These are phyloP conservation scores for Amphibalanus amphitrite DNA, from an alignment of 1,140 invertebrate species.

Conservation along the genomic window DNA sequence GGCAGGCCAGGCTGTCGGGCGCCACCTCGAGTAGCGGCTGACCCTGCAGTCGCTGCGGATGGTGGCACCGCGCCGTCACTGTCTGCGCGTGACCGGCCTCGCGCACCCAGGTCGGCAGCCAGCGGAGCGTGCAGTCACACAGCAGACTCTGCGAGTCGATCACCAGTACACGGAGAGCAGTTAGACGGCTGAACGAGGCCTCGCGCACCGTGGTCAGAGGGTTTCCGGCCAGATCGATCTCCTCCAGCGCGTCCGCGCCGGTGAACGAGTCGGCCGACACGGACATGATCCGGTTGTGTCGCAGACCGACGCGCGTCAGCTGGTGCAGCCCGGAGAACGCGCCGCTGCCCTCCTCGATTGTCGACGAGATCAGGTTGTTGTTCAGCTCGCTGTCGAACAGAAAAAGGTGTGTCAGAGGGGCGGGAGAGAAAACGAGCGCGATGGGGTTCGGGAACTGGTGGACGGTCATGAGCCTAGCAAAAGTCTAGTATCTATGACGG, in stretches of 20 bases:
- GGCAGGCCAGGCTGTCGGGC: conserved; percentile 13
- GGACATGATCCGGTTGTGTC: conserved; percentile 25
- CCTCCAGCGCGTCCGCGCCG: conserved; percentile 33
- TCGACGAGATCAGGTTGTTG: conserved; percentile 71
- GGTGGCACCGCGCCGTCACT: conserved; percentile 45
- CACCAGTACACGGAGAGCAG: conserved; percentile 41
- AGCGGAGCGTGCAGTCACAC: conserved; percentile 64
- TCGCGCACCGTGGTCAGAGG: conserved; percentile 45
- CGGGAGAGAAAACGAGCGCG: no score
- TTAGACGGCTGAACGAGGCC: conserved; percentile 49
- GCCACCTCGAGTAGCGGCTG: conserved; percentile 31
- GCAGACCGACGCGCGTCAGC: conserved; percentile 49
- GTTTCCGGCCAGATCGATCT: conserved; percentile 67
- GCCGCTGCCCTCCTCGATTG: conserved; percentile 66
- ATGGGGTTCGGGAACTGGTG: no score
- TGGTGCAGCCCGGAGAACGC: conserved; percentile 56
- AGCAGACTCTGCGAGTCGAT: conserved; percentile 54
- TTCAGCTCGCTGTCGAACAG: conserved; percentile 37
- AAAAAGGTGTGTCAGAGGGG: conserved; percentile 4
- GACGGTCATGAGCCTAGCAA: no score
- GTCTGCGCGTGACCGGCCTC: conserved; percentile 30
- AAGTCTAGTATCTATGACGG: no score
- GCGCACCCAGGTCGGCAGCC: conserved; percentile 56
- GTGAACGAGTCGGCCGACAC: conserved; percentile 13
- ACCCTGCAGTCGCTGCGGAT: conserved; percentile 52